A percentile compares a stretch with the other conserved stretches of the same genome.
These are phyloP conservation scores for Solenodon paradoxus DNA, from an alignment of 2,113 vertebrate species.

Conservation along the genomic window DNA sequence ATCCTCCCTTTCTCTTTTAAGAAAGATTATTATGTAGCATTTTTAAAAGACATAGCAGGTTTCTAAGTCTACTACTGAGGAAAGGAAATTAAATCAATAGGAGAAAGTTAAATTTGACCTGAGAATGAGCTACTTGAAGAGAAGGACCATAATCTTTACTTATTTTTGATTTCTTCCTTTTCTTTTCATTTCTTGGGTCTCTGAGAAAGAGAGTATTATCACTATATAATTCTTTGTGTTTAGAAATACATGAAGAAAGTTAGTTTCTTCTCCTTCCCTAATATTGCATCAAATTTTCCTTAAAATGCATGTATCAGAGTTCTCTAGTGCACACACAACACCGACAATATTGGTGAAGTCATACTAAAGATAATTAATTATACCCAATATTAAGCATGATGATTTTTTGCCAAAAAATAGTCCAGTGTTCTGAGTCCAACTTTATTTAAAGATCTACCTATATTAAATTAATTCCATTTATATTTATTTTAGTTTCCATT, in stretches of 20 bases:
- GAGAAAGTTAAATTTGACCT: neutral
- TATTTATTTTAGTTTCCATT: neutral
- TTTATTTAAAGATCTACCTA: neutral
- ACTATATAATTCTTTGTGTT: neutral
- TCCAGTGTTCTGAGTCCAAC: neutral
- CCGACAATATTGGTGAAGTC: neutral
- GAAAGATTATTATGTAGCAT: neutral
- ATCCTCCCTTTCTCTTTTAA: neutral
- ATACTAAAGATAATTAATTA: neutral
- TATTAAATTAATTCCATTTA: neutral
- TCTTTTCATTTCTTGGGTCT: neutral
- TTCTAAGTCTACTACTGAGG: neutral
- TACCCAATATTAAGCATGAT: neutral
- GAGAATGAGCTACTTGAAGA: neutral
- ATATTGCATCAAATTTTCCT: neutral
- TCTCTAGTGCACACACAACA: neutral
- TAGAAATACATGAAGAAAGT: neutral
- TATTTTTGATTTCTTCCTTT: neutral
- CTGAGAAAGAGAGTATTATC: neutral
- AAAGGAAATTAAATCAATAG: neutral
- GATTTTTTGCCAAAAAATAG: neutral
- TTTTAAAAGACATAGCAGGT: neutral
- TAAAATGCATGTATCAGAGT: neutral
- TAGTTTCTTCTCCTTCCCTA: neutral
- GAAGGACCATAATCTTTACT: neutral